Conservation (phyloP, 2,888 invertebrate genomes). For the Tachystola acroxantha region DNA sequence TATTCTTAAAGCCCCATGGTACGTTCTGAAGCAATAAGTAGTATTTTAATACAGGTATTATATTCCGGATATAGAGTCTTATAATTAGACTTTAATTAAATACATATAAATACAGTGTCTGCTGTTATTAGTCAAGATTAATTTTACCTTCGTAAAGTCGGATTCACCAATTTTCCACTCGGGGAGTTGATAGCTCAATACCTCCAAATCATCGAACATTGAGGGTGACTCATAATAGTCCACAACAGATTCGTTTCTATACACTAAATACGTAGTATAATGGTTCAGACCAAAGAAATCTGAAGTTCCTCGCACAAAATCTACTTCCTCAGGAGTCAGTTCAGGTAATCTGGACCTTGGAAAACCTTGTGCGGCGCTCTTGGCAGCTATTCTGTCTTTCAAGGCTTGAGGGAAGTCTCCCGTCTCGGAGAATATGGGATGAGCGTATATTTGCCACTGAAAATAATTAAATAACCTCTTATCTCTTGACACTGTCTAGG, state of each 20-base stretch:
- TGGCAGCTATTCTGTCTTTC: slow-evolving; percentile 71
- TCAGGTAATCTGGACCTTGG: slow-evolving; percentile 75
- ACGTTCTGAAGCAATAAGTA: slow-evolving; percentile 45
- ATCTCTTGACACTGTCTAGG: no score
- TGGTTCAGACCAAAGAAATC: slow-evolving; percentile 86
- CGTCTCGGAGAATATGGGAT: slow-evolving; percentile 78
- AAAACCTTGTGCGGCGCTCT: slow-evolving; percentile 78
- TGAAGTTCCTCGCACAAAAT: slow-evolving; percentile 69
- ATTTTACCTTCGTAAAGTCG: slow-evolving; percentile 17
- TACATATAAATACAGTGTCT: no score
- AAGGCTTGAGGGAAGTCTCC: slow-evolving; percentile 81
- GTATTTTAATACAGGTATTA: no score
- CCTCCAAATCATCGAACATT: slow-evolving; percentile 28
- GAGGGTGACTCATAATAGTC: slow-evolving; percentile 26
- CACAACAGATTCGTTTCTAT: slow-evolving; percentile 32
- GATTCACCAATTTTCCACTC: slow-evolving; percentile 22
- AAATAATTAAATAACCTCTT: slow-evolving; percentile 32
- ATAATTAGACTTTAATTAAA: no score
- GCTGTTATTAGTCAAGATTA: no score
- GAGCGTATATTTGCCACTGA: slow-evolving; percentile 74
- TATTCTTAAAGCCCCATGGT: slow-evolving; percentile 75
- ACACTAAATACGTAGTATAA: slow-evolving; percentile 74
- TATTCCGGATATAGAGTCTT: no score
- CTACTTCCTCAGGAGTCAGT: slow-evolving; percentile 78
- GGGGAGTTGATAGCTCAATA: slow-evolving; percentile 12